Evolutionary conservation across 2,113 vertebrate species (phyloP).

Genomic region (Gasterosteus aculeatus): DNA sequence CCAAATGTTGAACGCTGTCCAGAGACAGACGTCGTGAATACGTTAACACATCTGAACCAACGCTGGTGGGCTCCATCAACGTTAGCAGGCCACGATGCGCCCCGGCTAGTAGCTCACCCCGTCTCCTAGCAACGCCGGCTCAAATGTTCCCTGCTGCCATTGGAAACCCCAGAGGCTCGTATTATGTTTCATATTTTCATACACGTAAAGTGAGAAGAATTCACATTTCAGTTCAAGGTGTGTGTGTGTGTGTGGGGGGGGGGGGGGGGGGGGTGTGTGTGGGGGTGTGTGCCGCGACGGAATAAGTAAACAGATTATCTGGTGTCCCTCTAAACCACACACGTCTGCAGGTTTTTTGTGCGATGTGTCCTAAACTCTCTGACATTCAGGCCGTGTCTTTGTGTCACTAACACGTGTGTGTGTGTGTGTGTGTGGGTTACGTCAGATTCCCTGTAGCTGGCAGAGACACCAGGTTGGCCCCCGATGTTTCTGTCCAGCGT

Average conservation of each 20-base stretch:
- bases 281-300: neutral
- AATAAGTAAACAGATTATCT: slow-evolving; percentile 21
- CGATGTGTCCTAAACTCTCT: slow-evolving; percentile 45
- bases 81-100: neutral
- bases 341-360: slow-evolving; percentile 9
- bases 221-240: neutral
- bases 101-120: neutral
- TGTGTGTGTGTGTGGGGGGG: neutral
- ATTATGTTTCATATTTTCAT: neutral
- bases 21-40: neutral
- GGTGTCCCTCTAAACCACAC: slow-evolving; percentile 16
- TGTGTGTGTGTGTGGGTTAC: slow-evolving; percentile 39
- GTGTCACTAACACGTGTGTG: slow-evolving; percentile 12
- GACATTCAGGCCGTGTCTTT: slow-evolving; percentile 39
- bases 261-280: no score
- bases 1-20: neutral
- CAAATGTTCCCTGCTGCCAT: slow-evolving; percentile 1
- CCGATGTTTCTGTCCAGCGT: slow-evolving; percentile 56
- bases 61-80: neutral
- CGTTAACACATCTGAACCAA: neutral
- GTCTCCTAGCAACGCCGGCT: neutral
- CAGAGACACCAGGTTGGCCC: slow-evolving; percentile 43
- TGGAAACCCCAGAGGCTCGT: neutral
- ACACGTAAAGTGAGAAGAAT: neutral
- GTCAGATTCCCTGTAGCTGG: slow-evolving; percentile 55